Evolutionary conservation across 2,113 vertebrate species (phyloP).

Genomic region (Circaetus cinerascens): DNA sequence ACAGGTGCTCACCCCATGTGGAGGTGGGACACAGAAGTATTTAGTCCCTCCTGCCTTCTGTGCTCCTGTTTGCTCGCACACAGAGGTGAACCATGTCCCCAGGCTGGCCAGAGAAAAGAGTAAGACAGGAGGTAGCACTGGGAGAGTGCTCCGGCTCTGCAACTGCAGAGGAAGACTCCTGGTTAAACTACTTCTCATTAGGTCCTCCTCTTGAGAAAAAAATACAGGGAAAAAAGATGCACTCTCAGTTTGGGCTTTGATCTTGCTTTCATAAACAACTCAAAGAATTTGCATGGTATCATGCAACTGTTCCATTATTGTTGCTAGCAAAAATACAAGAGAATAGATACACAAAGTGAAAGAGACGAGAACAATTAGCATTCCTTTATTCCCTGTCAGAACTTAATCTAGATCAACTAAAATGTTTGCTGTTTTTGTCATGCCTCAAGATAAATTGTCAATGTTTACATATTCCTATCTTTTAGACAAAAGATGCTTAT

Average conservation of each 20-base stretch:
- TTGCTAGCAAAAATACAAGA: not conserved
- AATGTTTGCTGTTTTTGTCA: slow-evolving; percentile 30
- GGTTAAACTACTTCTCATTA: not conserved
- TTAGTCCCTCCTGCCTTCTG: not conserved
- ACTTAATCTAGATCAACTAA: slow-evolving; percentile 23
- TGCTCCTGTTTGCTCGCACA: not conserved
- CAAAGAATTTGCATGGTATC: slow-evolving; percentile 8
- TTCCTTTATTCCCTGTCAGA: slow-evolving; percentile 23
- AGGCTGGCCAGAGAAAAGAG: not conserved
- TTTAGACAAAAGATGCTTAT: slow-evolving; percentile 12
- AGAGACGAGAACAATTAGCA: not conserved
- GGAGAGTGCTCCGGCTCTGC: not conserved
- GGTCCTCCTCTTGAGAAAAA: not conserved
- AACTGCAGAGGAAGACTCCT: not conserved
- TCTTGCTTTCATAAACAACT: slow-evolving; percentile 25
- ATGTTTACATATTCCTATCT: not conserved
- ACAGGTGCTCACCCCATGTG: accelerated
- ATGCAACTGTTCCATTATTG: not conserved
- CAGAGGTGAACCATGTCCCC: no score
- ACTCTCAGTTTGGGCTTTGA: not conserved
- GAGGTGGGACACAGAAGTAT: not conserved
- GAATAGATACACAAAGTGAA: not conserved
- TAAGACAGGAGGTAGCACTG: not conserved
- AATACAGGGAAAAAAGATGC: not conserved
- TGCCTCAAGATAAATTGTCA: not conserved